These are phyloP conservation scores for Nemapogon koenigi DNA, from an alignment of 2,888 invertebrate species.

Conservation along the genomic window DNA sequence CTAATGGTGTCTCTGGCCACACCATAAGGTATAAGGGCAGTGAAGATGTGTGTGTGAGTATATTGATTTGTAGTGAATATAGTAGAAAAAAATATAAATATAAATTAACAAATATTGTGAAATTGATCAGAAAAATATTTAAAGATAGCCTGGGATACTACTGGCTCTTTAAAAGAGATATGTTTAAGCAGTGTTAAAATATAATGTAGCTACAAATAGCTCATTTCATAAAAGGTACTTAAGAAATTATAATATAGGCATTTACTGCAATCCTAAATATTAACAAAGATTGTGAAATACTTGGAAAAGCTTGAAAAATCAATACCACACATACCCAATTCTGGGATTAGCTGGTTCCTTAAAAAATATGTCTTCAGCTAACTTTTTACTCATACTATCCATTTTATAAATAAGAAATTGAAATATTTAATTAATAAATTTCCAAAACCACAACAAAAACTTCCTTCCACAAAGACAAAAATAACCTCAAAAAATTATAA, in stretches of 20 bases:
- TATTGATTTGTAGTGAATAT: too few relatives aligned
- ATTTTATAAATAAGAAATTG: constrained; percentile 28
- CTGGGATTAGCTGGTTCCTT: constrained; percentile 68
- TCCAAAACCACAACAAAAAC: not conserved
- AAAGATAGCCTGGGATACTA: too few relatives aligned
- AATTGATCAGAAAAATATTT: too few relatives aligned
- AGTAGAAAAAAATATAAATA: too few relatives aligned
- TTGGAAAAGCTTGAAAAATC: constrained; percentile 21
- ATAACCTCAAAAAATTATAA: not conserved
- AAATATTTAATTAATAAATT: constrained; percentile 13
- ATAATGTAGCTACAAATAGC: too few relatives aligned
- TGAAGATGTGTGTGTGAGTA: too few relatives aligned
- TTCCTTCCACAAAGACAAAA: not conserved
- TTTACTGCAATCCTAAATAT: not conserved
- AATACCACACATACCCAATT: constrained; percentile 47
- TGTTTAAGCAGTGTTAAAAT: not conserved
- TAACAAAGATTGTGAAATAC: constrained; percentile 16
- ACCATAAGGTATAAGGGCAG: too few relatives aligned
- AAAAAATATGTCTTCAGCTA: constrained; percentile 70
- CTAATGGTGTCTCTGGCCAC: too few relatives aligned
- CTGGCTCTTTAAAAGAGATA: not conserved
- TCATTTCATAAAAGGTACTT: too few relatives aligned
- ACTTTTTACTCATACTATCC: constrained; percentile 64
- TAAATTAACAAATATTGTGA: too few relatives aligned
- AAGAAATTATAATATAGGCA: not conserved